phyloP scores from a whole-genome alignment of 2,888 invertebrate species.

The Erebia epiphron region DNA sequence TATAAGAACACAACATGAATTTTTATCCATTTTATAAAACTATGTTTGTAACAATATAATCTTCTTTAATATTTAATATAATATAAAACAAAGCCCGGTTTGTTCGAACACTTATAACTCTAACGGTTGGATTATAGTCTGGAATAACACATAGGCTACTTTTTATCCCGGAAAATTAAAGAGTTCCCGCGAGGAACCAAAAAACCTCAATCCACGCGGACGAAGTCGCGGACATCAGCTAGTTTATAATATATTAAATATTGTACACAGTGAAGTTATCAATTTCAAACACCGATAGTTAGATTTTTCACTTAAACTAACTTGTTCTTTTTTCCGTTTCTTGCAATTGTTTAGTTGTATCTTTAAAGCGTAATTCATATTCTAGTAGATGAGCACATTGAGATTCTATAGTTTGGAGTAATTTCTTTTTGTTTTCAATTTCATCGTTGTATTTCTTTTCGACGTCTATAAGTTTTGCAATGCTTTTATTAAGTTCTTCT shows the following conservation, averaged over 20 bases:
- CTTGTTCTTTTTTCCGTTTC: slow-evolving; percentile 45
- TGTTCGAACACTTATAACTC: too few relatives aligned
- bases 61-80: too few relatives aligned
- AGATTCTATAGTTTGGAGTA: slow-evolving; percentile 54
- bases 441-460: slow-evolving; percentile 61
- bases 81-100: too few relatives aligned
- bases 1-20: not conserved
- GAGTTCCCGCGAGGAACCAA: too few relatives aligned
- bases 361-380: slow-evolving; percentile 48
- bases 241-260: not conserved
- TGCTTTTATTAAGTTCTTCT: slow-evolving; percentile 55
- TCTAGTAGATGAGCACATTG: slow-evolving; percentile 55
- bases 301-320: slow-evolving; percentile 39
- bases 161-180: too few relatives aligned
- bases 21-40: not conserved
- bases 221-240: too few relatives aligned
- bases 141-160: too few relatives aligned
- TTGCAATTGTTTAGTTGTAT: slow-evolving; percentile 34
- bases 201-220: too few relatives aligned
- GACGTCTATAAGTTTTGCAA: slow-evolving; percentile 57
- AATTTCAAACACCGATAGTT: too few relatives aligned
- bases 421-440: slow-evolving; percentile 53
- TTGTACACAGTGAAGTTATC: too few relatives aligned
- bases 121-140: too few relatives aligned
- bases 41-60: too few relatives aligned